phyloP scores from a whole-genome alignment of 2,113 vertebrate species.

The Hyla sarda region DNA sequence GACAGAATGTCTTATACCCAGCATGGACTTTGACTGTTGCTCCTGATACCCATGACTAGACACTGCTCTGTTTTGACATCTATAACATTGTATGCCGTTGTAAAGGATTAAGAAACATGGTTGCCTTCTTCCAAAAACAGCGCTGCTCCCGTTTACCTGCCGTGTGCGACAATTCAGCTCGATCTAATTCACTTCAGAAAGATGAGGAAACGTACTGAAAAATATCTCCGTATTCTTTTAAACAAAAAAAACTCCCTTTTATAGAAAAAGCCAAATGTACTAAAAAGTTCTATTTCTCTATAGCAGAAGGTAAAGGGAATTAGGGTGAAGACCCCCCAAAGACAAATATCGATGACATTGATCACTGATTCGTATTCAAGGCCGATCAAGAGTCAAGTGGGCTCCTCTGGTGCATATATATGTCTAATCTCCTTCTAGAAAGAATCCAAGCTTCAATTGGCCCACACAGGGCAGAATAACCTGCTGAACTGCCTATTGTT shows the following conservation, averaged over 20 bases:
- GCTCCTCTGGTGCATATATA: not conserved
- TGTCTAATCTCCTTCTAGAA: not conserved
- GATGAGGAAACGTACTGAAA: too few species aligned
- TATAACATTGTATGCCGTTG: not conserved
- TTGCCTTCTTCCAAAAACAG: not conserved
- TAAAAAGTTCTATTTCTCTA: not conserved
- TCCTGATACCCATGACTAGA: not conserved
- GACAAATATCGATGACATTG: not conserved
- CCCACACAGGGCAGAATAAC: conserved; percentile 11
- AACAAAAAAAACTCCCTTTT: too few species aligned
- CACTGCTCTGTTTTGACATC: not conserved
- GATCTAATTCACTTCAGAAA: not conserved
- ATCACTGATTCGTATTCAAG: not conserved
- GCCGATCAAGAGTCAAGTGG: not conserved
- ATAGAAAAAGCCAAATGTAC: not conserved
- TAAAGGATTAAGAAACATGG: not conserved
- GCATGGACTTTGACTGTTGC: not conserved
- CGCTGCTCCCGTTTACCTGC: not conserved
- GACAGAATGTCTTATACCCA: not conserved
- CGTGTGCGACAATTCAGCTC: not conserved
- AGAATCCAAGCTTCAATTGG: not conserved
- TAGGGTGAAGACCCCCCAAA: not conserved
- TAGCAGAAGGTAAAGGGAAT: not conserved
- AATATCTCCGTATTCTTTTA: too few species aligned
- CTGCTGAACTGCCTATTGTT: conserved; percentile 24